A percentile compares a stretch with the other conserved stretches of the same genome.
Evolutionary conservation across 2,797 vertebrate species (phyloP).

Genomic region (Phyllotis vaccarum): DNA sequence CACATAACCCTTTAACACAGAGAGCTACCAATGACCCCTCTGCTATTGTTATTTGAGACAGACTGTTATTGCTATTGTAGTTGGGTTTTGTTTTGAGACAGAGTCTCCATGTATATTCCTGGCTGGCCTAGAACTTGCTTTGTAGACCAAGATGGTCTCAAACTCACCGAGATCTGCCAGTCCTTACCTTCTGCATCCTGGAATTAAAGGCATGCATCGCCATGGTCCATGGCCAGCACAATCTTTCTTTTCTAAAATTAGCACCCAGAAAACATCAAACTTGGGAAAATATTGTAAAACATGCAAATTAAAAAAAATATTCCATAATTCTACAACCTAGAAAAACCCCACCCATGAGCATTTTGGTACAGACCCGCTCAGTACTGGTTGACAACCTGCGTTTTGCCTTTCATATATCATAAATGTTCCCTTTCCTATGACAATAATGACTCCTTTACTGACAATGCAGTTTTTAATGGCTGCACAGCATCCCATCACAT

Average conservation of each 20-base stretch:
- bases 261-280: neutral
- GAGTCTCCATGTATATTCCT: neutral
- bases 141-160: neutral
- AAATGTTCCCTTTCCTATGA: slow-evolving; percentile 35
- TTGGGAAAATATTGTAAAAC: neutral
- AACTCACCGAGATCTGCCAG: neutral
- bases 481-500: slow-evolving; percentile 19
- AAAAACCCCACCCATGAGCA: neutral
- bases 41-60: neutral
- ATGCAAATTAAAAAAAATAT: neutral
- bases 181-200: neutral
- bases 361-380: slow-evolving; percentile 18
- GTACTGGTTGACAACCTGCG: neutral
- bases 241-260: slow-evolving; percentile 36
- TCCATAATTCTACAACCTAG: neutral
- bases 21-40: neutral
- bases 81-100: neutral
- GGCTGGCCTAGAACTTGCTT: neutral
- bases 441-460: slow-evolving; percentile 55
- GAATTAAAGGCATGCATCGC: neutral
- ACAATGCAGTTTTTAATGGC: slow-evolving; percentile 62
- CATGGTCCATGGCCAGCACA: neutral
- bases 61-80: too few species aligned
- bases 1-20: neutral
- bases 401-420: slow-evolving; percentile 39